phyloP scores from a whole-genome alignment of 2,113 vertebrate genomes.

The Illadopsis cleaveri region DNA sequence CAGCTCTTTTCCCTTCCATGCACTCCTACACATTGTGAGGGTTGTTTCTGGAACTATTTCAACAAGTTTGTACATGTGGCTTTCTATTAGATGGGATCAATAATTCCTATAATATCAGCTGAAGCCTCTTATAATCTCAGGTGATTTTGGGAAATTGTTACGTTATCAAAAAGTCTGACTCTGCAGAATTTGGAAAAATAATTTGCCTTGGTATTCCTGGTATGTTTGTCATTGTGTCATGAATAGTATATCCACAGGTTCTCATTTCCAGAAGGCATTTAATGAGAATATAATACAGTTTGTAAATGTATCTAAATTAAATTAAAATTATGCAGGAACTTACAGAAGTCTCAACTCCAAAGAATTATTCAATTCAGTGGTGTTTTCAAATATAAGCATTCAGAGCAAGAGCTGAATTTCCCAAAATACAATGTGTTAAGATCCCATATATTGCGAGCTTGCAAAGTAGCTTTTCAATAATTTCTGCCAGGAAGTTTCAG shows the following conservation, averaged over 20 bases:
- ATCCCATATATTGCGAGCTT: neutral
- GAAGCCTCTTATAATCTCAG: neutral
- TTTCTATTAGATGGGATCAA: constrained; percentile 1
- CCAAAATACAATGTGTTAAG: neutral
- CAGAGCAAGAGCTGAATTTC: neutral
- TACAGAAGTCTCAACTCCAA: neutral
- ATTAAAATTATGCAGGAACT: neutral
- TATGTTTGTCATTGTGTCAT: neutral
- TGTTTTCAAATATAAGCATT: neutral
- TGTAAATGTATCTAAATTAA: neutral
- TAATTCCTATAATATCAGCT: neutral
- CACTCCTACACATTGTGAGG: neutral
- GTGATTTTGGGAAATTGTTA: neutral
- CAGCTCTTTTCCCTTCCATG: neutral
- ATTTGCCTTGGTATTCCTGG: neutral
- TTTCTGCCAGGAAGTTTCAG: neutral
- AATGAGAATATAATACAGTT: neutral
- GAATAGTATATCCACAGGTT: neutral
- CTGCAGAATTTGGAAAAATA: neutral
- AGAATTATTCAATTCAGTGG: neutral
- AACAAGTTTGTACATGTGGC: neutral
- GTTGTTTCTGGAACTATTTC: neutral
- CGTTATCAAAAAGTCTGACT: neutral
- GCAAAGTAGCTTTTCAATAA: neutral
- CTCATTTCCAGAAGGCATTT: neutral